These are phyloP conservation scores for Eupithecia dodoneata DNA, from an alignment of 2,888 invertebrate species.

Conservation along the genomic window DNA sequence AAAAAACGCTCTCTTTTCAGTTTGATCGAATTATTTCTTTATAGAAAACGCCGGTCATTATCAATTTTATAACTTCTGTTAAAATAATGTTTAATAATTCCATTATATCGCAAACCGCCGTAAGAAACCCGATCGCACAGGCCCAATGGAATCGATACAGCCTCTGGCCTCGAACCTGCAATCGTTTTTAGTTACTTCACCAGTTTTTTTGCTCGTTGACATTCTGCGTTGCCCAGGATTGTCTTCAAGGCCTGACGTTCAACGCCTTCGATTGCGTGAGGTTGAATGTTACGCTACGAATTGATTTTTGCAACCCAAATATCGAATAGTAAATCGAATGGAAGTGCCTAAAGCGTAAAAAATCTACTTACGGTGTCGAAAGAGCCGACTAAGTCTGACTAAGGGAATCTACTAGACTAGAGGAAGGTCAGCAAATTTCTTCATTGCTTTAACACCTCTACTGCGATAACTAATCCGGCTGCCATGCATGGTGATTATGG, in stretches of 20 bases:
- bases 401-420: too few species aligned
- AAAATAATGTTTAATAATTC: neutral
- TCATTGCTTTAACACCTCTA: too few species aligned
- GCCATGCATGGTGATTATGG: too few species aligned
- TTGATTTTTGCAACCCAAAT: neutral
- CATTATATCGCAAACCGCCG: slow-evolving; percentile 49
- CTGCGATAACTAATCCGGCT: too few species aligned
- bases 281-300: neutral
- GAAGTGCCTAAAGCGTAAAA: too few species aligned
- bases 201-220: slow-evolving; percentile 59
- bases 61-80: neutral
- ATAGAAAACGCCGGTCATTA: too few species aligned
- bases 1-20: too few species aligned
- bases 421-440: too few species aligned
- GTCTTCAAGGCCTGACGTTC: slow-evolving; percentile 31
- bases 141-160: slow-evolving; percentile 59
- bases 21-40: too few species aligned
- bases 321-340: neutral
- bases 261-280: neutral
- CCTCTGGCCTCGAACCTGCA: slow-evolving; percentile 29
- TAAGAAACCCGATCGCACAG: slow-evolving; percentile 51
- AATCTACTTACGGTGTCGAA: too few species aligned
- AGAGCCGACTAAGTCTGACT: too few species aligned
- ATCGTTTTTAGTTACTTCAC: slow-evolving; percentile 54
- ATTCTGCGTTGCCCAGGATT: slow-evolving; percentile 21